phyloP scores from a whole-genome alignment of 2,797 vertebrate genomes.

The Spondyliosoma cantharus region DNA sequence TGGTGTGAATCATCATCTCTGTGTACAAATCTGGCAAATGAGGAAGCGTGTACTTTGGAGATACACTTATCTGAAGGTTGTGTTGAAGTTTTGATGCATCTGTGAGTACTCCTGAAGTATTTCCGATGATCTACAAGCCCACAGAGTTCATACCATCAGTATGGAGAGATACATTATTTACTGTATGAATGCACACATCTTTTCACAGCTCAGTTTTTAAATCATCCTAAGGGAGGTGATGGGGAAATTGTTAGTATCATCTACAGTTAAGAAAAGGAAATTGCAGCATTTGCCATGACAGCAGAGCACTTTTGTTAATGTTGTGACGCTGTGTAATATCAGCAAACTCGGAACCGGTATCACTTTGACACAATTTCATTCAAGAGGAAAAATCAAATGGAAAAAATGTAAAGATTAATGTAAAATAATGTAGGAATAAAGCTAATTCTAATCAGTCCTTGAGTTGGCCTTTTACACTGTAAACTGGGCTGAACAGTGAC shows the following conservation, averaged over 20 bases:
- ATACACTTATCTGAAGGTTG: not conserved
- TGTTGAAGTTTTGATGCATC: not conserved
- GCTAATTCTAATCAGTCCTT: too few relatives aligned
- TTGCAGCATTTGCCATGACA: conserved; percentile 29
- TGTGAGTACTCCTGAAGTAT: not conserved
- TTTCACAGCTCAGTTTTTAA: not conserved
- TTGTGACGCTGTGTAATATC: not conserved
- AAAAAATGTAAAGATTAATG: not conserved
- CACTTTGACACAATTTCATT: conserved; percentile 1
- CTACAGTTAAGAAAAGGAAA: conserved; percentile 24
- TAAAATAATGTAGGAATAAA: not conserved
- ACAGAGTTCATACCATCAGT: not conserved
- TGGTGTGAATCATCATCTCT: not conserved
- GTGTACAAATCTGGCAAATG: conserved; percentile 9
- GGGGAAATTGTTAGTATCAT: conserved; percentile 33
- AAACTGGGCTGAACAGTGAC: conserved; percentile 7
- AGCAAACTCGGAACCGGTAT: not conserved
- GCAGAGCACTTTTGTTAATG: conserved; percentile 15
- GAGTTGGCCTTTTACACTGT: not conserved
- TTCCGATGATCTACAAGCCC: not conserved
- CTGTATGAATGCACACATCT: not conserved
- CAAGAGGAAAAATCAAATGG: not conserved
- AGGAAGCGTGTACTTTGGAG: not conserved
- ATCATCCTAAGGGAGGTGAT: conserved; percentile 5
- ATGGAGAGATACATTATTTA: not conserved